A percentile compares a stretch with the other conserved stretches of the same genome.
phyloP scores from a whole-genome alignment of 1,140 invertebrate species.

The Cheumatopsyche charites region DNA sequence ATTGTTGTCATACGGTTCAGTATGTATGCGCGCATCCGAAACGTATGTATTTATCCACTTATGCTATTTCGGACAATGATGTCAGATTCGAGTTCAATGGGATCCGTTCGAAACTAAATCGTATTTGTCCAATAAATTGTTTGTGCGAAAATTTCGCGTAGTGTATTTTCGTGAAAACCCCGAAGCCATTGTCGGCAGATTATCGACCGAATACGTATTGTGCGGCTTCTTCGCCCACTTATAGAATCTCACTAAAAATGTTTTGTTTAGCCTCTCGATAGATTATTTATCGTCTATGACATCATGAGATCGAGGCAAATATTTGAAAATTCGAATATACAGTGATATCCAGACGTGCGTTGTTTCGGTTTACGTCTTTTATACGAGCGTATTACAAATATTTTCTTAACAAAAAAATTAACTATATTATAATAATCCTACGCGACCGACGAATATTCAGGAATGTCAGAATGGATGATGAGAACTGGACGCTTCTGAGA shows the following conservation, averaged over 20 bases:
- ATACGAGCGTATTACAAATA: too few species aligned
- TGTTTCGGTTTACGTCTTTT: too few species aligned
- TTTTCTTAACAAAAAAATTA: too few species aligned
- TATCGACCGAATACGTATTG: background rate
- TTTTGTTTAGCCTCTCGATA: background rate
- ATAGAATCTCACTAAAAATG: background rate
- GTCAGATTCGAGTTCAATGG: background rate
- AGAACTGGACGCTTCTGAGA: too few species aligned
- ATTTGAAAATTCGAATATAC: background rate
- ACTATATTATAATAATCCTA: too few species aligned
- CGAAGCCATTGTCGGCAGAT: background rate
- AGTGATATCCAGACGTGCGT: too few species aligned
- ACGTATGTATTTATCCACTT: too few species aligned
- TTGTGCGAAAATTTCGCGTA: slow-evolving; percentile 28
- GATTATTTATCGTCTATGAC: background rate
- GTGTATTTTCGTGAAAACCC: slow-evolving; percentile 4
- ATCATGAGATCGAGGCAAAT: background rate
- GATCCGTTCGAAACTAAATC: slow-evolving; percentile 12
- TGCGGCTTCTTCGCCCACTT: too few species aligned
- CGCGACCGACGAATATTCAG: too few species aligned
- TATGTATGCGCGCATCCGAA: too few species aligned
- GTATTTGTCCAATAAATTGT: slow-evolving; percentile 29
- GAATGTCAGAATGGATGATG: too few species aligned
- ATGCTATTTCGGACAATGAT: slow-evolving; percentile 11
- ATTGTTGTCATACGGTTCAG: too few species aligned